These are phyloP conservation scores for Cephus pygmeus DNA, from an alignment of 2,888 invertebrate genomes.

Conservation along the genomic window DNA sequence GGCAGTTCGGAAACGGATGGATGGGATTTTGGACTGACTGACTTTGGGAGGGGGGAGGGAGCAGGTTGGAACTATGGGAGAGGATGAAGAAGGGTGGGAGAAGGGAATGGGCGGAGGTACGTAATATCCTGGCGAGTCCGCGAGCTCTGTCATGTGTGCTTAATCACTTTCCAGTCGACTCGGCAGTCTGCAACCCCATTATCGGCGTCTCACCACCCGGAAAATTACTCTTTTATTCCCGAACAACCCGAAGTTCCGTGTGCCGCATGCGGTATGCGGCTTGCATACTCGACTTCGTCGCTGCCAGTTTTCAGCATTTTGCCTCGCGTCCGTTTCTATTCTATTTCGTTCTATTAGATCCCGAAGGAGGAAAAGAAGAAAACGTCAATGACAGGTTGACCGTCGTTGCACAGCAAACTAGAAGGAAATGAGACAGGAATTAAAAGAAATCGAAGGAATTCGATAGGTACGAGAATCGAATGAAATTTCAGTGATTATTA, in stretches of 20 bases:
- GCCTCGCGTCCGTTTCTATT: background rate
- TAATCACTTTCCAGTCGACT: slow-evolving; percentile 66
- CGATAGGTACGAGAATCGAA: background rate
- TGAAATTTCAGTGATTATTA: background rate
- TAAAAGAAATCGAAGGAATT: background rate
- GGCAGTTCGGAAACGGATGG: slow-evolving; percentile 9
- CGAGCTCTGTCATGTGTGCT: slow-evolving; percentile 64
- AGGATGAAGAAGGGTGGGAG: slow-evolving; percentile 21
- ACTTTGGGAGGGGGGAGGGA: slow-evolving; percentile 6
- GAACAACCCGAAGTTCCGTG: slow-evolving; percentile 54
- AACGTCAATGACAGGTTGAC: background rate
- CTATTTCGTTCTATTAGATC: slow-evolving; percentile 45
- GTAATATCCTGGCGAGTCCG: slow-evolving; percentile 63
- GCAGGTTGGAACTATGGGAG: slow-evolving; percentile 15
- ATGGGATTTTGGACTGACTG: slow-evolving; percentile 26
- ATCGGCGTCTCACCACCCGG: slow-evolving; percentile 64
- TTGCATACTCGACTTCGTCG: slow-evolving; percentile 3
- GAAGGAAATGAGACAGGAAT: background rate
- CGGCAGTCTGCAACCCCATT: slow-evolving; percentile 64
- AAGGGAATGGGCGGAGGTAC: slow-evolving; percentile 42
- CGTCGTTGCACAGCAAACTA: background rate
- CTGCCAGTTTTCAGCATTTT: background rate
- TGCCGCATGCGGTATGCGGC: slow-evolving; percentile 26
- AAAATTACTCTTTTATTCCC: slow-evolving; percentile 65
- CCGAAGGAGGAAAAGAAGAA: slow-evolving; percentile 18